Percentiles rank a stretch among this genome's conserved stretches.
These are phyloP conservation scores for Phenganax subtilis DNA, from an alignment of 92 coral and sea anemone genomes.

Conservation along the genomic window DNA sequence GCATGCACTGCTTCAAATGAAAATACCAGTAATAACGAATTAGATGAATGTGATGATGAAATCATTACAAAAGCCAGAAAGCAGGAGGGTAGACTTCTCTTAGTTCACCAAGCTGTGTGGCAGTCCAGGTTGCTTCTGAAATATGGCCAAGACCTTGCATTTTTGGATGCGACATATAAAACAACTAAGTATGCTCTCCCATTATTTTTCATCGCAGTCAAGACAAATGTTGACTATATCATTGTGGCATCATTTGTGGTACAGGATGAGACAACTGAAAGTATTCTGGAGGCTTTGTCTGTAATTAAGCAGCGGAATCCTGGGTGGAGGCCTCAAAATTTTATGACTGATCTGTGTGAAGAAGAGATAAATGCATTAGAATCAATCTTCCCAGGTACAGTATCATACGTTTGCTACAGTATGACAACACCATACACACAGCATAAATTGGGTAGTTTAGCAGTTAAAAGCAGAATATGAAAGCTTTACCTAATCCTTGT, in stretches of 20 bases:
- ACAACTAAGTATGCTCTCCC: slow-evolving; percentile 55
- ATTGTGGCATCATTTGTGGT: slow-evolving; percentile 51
- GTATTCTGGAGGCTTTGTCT: slow-evolving; percentile 50
- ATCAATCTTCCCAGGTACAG: slow-evolving; percentile 50
- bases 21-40: neutral
- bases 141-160: slow-evolving; percentile 48
- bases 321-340: slow-evolving; percentile 44
- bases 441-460: too few relatives aligned
- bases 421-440: neutral
- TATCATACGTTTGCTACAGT: neutral
- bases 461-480: neutral
- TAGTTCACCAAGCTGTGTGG: slow-evolving; percentile 53
- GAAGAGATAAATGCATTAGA: slow-evolving; percentile 57
- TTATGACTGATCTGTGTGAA: slow-evolving; percentile 54
- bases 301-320: slow-evolving; percentile 48
- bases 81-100: slow-evolving; percentile 27
- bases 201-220: slow-evolving; percentile 52
- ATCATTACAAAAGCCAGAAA: slow-evolving; percentile 1
- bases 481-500: neutral
- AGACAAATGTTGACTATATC: slow-evolving; percentile 56
- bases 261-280: slow-evolving; percentile 42
- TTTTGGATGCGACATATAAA: slow-evolving; percentile 53
- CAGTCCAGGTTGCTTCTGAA: slow-evolving; percentile 36
- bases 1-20: neutral
- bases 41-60: slow-evolving; percentile 18